Conservation (phyloP, 1,140 invertebrate genomes). For the Cherax quadricarinatus region DNA sequence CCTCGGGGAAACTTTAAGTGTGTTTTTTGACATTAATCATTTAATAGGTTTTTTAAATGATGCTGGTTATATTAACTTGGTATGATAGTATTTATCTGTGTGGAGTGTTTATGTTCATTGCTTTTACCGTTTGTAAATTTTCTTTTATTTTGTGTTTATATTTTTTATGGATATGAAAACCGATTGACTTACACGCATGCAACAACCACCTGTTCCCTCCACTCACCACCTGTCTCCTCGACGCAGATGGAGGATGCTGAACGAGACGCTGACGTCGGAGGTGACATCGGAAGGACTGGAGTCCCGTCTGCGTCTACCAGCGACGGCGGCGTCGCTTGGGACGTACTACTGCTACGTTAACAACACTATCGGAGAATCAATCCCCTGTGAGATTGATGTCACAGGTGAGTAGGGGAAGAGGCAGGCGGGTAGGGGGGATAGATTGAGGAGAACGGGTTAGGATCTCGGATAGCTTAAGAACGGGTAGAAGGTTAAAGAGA, state of each 20-base stretch:
- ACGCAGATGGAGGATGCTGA: slow-evolving; percentile 85
- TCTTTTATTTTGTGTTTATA: no score
- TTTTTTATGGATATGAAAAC: no score
- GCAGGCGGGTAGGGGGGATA: slow-evolving; percentile 77
- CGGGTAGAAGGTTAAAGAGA: no score
- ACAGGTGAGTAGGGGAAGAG: slow-evolving; percentile 81
- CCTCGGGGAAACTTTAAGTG: no score
- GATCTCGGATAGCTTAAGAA: no score
- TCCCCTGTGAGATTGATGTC: slow-evolving; percentile 87
- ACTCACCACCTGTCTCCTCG: not conserved
- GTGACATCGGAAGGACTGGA: slow-evolving; percentile 74
- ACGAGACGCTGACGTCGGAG: slow-evolving; percentile 84
- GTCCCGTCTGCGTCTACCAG: slow-evolving; percentile 71
- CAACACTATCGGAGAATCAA: slow-evolving; percentile 86
- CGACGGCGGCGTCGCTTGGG: slow-evolving; percentile 82
- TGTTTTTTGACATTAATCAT: no score
- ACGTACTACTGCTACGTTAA: slow-evolving; percentile 90
- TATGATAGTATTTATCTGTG: no score
- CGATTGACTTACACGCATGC: no score
- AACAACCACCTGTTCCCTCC: not conserved
- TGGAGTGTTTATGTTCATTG: no score
- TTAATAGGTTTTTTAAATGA: no score
- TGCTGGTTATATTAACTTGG: no score
- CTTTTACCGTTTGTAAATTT: no score
- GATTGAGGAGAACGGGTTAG: not conserved